These are phyloP conservation scores for Caenorhabditis macrosperma DNA, from an alignment of 2,888 invertebrate species.

Conservation along the genomic window DNA sequence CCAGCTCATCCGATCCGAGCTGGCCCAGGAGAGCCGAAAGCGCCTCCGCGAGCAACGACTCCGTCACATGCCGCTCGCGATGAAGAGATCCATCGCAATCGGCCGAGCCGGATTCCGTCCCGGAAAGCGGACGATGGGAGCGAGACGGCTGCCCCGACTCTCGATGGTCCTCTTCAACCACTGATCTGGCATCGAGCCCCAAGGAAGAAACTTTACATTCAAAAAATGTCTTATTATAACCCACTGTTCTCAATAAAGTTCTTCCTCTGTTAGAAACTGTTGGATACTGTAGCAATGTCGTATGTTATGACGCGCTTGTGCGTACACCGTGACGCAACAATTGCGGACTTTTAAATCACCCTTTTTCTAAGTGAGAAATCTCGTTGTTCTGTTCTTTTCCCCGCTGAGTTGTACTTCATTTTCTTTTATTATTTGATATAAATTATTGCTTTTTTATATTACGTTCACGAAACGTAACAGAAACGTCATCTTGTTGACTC, in stretches of 20 bases:
- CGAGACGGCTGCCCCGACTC: constrained; percentile 21
- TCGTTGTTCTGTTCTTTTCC: too few relatives aligned
- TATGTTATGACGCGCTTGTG: too few relatives aligned
- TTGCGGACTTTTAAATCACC: too few relatives aligned
- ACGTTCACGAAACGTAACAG: too few relatives aligned
- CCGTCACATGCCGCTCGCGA: constrained; percentile 36
- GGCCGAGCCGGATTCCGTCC: constrained; percentile 57
- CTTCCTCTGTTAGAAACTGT: background rate
- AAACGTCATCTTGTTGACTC: too few relatives aligned
- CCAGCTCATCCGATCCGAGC: constrained; percentile 5
- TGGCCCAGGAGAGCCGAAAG: background rate
- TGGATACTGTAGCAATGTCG: too few relatives aligned
- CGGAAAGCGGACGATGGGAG: constrained; percentile 49
- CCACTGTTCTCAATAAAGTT: background rate
- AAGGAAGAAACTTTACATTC: background rate
- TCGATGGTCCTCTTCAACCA: background rate
- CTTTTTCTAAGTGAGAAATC: too few relatives aligned
- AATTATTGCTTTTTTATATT: too few relatives aligned
- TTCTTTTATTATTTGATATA: too few relatives aligned
- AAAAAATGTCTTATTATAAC: background rate
- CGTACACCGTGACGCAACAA: too few relatives aligned
- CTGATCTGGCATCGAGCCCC: background rate
- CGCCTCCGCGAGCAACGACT: constrained; percentile 36
- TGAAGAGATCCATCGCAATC: constrained; percentile 37
- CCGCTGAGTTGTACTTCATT: too few relatives aligned